Percentiles rank a stretch among this genome's conserved stretches.
phyloP scores from a whole-genome alignment of 1,140 invertebrate genomes.

The Microvelia longipes region DNA sequence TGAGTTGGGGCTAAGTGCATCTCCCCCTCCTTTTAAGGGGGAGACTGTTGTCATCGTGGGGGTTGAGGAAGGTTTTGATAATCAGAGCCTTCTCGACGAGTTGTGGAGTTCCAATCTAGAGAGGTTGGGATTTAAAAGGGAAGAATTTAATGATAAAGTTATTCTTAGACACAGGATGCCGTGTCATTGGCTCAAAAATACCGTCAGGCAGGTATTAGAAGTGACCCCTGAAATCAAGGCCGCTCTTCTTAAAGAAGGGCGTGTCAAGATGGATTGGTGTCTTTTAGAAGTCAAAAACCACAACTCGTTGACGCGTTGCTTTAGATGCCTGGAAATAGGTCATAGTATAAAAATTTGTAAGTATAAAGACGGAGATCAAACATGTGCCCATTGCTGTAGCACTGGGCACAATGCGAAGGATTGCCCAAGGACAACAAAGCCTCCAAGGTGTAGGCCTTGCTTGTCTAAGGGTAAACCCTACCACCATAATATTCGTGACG shows the following conservation, averaged over 20 bases:
- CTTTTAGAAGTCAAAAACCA: neutral
- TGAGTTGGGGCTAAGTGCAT: neutral
- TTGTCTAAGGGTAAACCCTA: neutral
- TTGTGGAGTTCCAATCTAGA: neutral
- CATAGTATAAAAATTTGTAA: neutral
- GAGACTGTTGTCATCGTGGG: neutral
- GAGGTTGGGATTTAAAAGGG: neutral
- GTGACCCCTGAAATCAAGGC: neutral
- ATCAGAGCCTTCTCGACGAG: neutral
- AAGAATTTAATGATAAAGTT: neutral
- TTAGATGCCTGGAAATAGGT: neutral
- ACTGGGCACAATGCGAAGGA: neutral
- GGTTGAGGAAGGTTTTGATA: neutral
- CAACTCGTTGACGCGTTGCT: neutral
- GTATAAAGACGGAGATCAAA: neutral
- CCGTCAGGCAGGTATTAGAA: neutral
- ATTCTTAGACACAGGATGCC: neutral
- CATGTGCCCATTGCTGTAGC: neutral
- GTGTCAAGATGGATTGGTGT: neutral
- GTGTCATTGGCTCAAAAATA: neutral
- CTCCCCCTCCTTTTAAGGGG: neutral
- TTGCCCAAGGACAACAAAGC: neutral
- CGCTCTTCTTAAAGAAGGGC: neutral
- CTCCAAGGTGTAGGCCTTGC: neutral
- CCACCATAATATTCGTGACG: neutral